Base-by-base conservation (phyloP, 2,888 invertebrate species). In the Bruchidius siliquastri region DNA sequence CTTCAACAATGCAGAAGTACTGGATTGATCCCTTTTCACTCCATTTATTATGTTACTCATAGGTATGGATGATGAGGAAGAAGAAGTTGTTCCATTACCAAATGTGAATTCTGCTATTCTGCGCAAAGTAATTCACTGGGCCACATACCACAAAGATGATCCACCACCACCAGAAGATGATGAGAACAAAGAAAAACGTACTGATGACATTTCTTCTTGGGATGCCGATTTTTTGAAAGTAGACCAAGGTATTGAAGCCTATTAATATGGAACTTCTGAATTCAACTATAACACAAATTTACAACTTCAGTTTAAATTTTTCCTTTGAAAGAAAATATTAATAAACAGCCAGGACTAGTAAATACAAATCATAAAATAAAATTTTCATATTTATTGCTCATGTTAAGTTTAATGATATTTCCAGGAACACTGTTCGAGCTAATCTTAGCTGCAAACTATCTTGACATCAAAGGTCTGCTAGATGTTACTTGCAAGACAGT, bases 151-250 rank as follows among this genome's bases (percentile, higher is more conserved):
- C 85, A 96, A 96, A 87, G 94, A 99, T 83, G 99, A 99, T 86
- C 96, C 97, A 22, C 96, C 97, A 74, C 93, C 96, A 82, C 95
- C 97, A 10, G 98, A 98, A 86, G 98, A 99, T 82, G 98, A 98
- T 83, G 98, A 99, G 85, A 97, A 96, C 86, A 96, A 96, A 86
- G 97, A 98, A 84, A 99, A 98, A 84, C 90, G 99, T n/a, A 99
- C 99, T 0, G 99, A 99, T 85, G 99, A 99, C 84, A 99, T 99
- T 80, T 96, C 96, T 22, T 96, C 97, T 0, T 99, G 99, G 99
- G 99, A 99, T 88, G 96, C 97, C 0, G 99, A 99, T 86, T 99
- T 99, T 84, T 88, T 99, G 10, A 99, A 99, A 90, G 98, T 99
- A 49, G 98, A 98, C 86, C 98, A 98, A 86, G 97, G 96, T 75